Base-by-base conservation (phyloP, 2,113 vertebrate species). In the Montifringilla adamsi region DNA sequence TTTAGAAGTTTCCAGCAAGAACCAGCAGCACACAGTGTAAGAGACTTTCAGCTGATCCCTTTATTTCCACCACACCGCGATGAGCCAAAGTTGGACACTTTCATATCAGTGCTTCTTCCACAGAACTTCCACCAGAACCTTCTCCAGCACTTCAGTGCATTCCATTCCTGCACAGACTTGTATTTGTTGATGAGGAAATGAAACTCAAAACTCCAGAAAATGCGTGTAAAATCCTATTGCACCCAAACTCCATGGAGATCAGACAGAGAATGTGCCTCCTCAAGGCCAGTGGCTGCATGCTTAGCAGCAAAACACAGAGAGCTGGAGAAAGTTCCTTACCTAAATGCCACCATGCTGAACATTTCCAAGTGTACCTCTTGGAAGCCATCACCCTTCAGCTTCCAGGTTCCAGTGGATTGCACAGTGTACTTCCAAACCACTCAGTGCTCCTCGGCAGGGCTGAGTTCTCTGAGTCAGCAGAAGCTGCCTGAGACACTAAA, bases 281-380 rank as follows among this genome's bases (percentile, higher is more conserved):
- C 1, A 0, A 43, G 49, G 56, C 44, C 20, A 64, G 12, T 0
- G 6, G 4, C 11, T 3, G 3, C 6, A 33, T 60, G 44, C 64
- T 84, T 37, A 62, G 55, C 44, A 30, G 55, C 59, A 49, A 66
- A 86, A 41, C 22, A 55, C 11, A 86, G 76, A 59, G 19, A 70
- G 20, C 30, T 76, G 50, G 31, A 37, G 70, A 24, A 84, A 69
- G 44, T 10, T 80, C 64, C 59, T 78, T 11, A 41, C 21, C 31
- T 55, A 69, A 41, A 81, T 13, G 31, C 19, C 55, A 84, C 46
- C 37, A 18, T 11, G 31, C 23, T 64, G 58, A 72, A n/a, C 50
- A 84, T 56, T 19, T 67, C 56, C 35, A 37, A 4, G 1, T 8
- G 22, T 8, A 4, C n/a, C 30, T 20, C n/a, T 41, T 26, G n/a